phyloP scores from a whole-genome alignment of 2,888 invertebrate genomes.

The Agrochola lota region DNA sequence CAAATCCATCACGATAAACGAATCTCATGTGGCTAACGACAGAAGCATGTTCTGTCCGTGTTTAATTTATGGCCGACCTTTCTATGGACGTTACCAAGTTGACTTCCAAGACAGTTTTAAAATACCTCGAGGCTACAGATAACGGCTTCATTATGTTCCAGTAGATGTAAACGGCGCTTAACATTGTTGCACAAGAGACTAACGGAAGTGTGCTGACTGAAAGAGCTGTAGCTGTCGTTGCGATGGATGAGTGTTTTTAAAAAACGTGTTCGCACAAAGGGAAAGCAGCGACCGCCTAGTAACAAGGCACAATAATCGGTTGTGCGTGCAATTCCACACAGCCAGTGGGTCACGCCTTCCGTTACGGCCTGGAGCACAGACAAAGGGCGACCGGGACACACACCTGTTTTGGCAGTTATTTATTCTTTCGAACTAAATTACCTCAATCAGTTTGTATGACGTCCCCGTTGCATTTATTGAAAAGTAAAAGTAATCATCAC shows the following conservation, averaged over 20 bases:
- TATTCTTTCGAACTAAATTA: slow-evolving; percentile 51
- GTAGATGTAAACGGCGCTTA: slow-evolving; percentile 41
- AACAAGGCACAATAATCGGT: slow-evolving; percentile 64
- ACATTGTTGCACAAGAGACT: slow-evolving; percentile 59
- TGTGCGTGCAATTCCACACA: slow-evolving; percentile 69
- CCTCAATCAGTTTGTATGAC: slow-evolving; percentile 39
- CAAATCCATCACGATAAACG: slow-evolving; percentile 15
- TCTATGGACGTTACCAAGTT: slow-evolving; percentile 40
- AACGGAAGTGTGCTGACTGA: slow-evolving; percentile 61
- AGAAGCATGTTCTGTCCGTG: slow-evolving; percentile 17
- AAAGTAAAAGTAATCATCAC: slow-evolving; percentile 70
- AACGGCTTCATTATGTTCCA: slow-evolving; percentile 57
- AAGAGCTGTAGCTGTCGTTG: slow-evolving; percentile 56
- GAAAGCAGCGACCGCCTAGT: slow-evolving; percentile 64
- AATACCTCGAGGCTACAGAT: slow-evolving; percentile 62
- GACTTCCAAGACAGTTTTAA: slow-evolving; percentile 54
- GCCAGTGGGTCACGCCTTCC: slow-evolving; percentile 70
- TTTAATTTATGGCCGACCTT: slow-evolving; percentile 59
- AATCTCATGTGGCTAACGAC: slow-evolving; percentile 17
- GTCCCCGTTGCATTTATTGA: slow-evolving; percentile 47
- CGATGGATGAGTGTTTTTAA: slow-evolving; percentile 62
- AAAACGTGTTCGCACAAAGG: slow-evolving; percentile 66
- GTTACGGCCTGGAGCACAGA: slow-evolving; percentile 67
- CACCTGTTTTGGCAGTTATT: slow-evolving; percentile 73
- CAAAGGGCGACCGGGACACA: slow-evolving; percentile 68